phyloP scores from a whole-genome alignment of 1,140 invertebrate genomes.

The Drosophila lini region DNA sequence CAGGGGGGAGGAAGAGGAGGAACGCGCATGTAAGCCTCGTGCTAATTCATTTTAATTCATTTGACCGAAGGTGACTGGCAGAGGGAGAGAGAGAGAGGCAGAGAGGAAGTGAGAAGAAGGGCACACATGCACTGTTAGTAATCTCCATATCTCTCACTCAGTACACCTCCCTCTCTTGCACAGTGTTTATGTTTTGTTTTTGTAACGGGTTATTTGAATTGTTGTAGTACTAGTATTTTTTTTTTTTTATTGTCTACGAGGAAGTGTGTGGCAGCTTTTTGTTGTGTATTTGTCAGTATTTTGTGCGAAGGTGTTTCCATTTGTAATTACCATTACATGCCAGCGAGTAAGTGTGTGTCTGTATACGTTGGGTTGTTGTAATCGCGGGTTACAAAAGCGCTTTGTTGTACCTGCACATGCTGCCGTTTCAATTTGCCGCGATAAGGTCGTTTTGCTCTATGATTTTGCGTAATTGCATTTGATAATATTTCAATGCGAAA shows the following conservation, averaged over 20 bases:
- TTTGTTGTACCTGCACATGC: slow-evolving; percentile 65
- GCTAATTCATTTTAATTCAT: slow-evolving; percentile 69
- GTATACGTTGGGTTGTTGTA: slow-evolving; percentile 50
- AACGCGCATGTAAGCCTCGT: slow-evolving; percentile 57
- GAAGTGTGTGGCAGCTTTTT: slow-evolving; percentile 61
- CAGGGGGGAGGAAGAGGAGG: slow-evolving; percentile 1
- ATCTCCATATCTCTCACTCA: slow-evolving; percentile 7
- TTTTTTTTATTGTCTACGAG: slow-evolving; percentile 47
- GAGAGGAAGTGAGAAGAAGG: slow-evolving; percentile 20
- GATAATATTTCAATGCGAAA: slow-evolving; percentile 74
- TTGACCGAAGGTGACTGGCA: slow-evolving; percentile 63
- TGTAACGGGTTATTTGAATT: slow-evolving; percentile 63
- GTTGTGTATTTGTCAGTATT: slow-evolving; percentile 51
- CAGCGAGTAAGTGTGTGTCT: slow-evolving; percentile 15
- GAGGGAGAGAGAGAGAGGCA: slow-evolving; percentile 7
- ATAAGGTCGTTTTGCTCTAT: slow-evolving; percentile 80
- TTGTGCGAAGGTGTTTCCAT: slow-evolving; percentile 68
- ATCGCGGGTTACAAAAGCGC: slow-evolving; percentile 75
- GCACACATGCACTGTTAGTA: slow-evolving; percentile 39
- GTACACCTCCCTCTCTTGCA: neutral
- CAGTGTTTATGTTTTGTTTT: slow-evolving; percentile 60
- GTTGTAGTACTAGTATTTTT: slow-evolving; percentile 18
- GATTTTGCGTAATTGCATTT: slow-evolving; percentile 79
- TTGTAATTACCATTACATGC: slow-evolving; percentile 59
- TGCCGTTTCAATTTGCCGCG: slow-evolving; percentile 68